Percentiles rank a stretch among this genome's conserved stretches.
phyloP scores from a whole-genome alignment of 2,888 invertebrate species.

The Ceramica pisi region DNA sequence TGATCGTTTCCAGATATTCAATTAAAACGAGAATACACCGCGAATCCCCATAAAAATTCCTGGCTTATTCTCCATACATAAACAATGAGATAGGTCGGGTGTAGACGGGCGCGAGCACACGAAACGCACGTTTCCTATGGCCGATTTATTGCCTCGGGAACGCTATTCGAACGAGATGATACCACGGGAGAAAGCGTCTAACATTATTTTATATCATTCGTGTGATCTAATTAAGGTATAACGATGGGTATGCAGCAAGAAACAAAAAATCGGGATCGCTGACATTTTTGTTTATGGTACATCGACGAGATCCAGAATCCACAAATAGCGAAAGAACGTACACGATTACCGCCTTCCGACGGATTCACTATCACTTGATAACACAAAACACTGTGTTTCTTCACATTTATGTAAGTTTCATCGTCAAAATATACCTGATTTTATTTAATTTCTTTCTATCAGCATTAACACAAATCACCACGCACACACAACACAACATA shows the following conservation, averaged over 20 bases:
- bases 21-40: constrained; percentile 81
- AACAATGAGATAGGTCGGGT: constrained; percentile 90
- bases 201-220: constrained; percentile 88
- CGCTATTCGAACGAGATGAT: constrained; percentile 76
- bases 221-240: constrained; percentile 89
- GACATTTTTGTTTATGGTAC: constrained; percentile 92
- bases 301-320: constrained; percentile 90
- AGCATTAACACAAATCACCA: constrained; percentile 91
- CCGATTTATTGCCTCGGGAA: constrained; percentile 85
- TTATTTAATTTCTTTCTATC: constrained; percentile 89
- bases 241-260: constrained; percentile 89
- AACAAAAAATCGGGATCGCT: constrained; percentile 91
- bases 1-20: constrained; percentile 79
- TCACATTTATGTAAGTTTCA: constrained; percentile 90
- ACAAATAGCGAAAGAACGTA: constrained; percentile 90
- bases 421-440: constrained; percentile 88
- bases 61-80: constrained; percentile 90
- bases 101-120: constrained; percentile 88
- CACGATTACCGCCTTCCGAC: constrained; percentile 90
- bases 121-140: constrained; percentile 89
- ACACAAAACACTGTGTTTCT: constrained; percentile 88
- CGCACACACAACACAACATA: constrained; percentile 91
- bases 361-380: constrained; percentile 89
- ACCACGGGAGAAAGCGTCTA: constrained; percentile 84
- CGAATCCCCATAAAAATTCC: constrained; percentile 88